Percentiles rank a stretch among this genome's conserved stretches.
Conservation (phyloP, 2,888 invertebrate genomes). For the Osmoderma eremita region DNA sequence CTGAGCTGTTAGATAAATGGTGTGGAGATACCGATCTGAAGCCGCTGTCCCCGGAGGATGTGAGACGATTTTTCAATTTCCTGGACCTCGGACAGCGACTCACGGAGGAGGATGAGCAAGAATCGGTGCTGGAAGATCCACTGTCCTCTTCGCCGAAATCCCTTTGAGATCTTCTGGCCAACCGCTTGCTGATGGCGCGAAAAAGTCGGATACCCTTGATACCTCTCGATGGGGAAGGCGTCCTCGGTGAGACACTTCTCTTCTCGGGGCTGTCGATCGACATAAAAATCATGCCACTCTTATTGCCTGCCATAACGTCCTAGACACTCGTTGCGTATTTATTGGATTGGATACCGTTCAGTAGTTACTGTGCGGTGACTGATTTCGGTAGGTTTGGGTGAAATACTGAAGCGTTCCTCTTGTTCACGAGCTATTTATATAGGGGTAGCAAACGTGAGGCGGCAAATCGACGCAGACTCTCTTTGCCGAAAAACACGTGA, state of each 20-base stretch:
- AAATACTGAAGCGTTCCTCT: constrained; percentile 47
- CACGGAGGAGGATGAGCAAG: constrained; percentile 60
- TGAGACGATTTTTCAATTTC: constrained; percentile 49
- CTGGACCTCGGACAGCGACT: constrained; percentile 51
- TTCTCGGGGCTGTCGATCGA: constrained; percentile 52
- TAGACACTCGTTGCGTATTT: constrained; percentile 10
- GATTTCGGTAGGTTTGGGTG: constrained; percentile 39
- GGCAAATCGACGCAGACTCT: constrained; percentile 51
- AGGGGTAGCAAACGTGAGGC: constrained; percentile 54
- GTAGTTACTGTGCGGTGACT: constrained; percentile 12
- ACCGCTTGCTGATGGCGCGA: constrained; percentile 72
- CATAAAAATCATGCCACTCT: constrained; percentile 54
- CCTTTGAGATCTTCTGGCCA: constrained; percentile 67
- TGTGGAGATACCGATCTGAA: constrained; percentile 61
- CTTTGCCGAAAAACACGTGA: constrained; percentile 36
- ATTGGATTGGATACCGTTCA: constrained; percentile 3
- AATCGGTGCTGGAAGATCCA: constrained; percentile 65
- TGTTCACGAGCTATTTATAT: constrained; percentile 57
- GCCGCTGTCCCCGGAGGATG: constrained; percentile 55
- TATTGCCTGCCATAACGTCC: constrained; percentile 45
- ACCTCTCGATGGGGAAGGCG: constrained; percentile 68
- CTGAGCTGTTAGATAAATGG: constrained; percentile 67
- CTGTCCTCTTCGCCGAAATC: constrained; percentile 65
- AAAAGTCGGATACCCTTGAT: constrained; percentile 72
- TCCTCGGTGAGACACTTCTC: constrained; percentile 62